These are phyloP conservation scores for Xestoiulus laeticollis DNA, from an alignment of 2,888 invertebrate genomes.

Conservation along the genomic window DNA sequence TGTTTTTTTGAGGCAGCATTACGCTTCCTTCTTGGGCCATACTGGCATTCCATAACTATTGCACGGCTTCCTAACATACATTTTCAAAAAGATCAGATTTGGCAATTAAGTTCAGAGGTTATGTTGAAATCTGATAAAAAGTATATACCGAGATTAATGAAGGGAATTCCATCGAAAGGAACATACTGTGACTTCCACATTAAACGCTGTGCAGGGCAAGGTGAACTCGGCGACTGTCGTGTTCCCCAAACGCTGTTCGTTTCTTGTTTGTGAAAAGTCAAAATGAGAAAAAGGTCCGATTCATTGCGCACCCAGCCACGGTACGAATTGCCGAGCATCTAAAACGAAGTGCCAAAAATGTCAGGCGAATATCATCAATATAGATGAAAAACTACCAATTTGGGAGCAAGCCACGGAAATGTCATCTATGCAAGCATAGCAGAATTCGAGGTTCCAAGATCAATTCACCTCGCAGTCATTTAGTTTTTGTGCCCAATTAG, in stretches of 20 bases:
- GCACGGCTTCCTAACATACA: slow-evolving; percentile 62
- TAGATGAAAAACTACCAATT: neutral
- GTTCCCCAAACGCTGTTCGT: slow-evolving; percentile 65
- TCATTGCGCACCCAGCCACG: slow-evolving; percentile 64
- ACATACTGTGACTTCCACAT: slow-evolving; percentile 66
- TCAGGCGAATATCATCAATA: neutral
- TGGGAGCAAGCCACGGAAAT: too few species aligned
- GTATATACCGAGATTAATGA: slow-evolving; percentile 63
- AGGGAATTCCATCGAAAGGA: slow-evolving; percentile 65
- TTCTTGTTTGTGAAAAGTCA: slow-evolving; percentile 64
- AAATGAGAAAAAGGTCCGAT: slow-evolving; percentile 62
- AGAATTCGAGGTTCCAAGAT: neutral
- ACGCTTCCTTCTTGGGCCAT: slow-evolving; percentile 64
- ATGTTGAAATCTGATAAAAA: neutral
- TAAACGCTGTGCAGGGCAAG: slow-evolving; percentile 63
- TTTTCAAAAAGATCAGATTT: neutral
- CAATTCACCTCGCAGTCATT: neutral
- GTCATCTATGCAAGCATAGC: neutral
- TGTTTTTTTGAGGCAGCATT: slow-evolving; percentile 58
- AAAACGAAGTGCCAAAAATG: slow-evolving; percentile 47
- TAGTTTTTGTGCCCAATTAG: neutral
- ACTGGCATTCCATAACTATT: slow-evolving; percentile 65
- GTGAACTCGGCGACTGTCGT: slow-evolving; percentile 63
- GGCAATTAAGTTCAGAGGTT: neutral
- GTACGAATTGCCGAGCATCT: slow-evolving; percentile 64